phyloP scores from a whole-genome alignment of 1,140 invertebrate genomes.

The Apolygus lucorum region DNA sequence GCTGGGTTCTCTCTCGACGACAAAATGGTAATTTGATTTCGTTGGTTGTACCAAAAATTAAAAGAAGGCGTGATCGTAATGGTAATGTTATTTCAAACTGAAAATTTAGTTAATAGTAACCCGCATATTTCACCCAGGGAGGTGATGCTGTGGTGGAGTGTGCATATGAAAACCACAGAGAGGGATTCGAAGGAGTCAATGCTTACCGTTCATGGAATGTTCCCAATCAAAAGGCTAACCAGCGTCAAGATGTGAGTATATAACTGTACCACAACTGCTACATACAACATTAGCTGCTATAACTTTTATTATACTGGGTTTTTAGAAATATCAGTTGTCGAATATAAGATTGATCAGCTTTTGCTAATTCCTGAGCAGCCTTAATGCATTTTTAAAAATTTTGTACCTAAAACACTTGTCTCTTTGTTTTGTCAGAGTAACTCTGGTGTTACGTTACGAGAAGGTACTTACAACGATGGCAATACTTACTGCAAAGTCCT shows the following conservation, averaged over 20 bases:
- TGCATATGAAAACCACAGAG: slow-evolving; percentile 39
- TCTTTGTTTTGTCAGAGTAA: too few relatives aligned
- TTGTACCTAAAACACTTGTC: too few relatives aligned
- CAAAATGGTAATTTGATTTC: slow-evolving; percentile 65
- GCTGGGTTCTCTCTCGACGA: slow-evolving; percentile 61
- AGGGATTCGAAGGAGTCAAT: slow-evolving; percentile 48
- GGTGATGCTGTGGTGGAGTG: slow-evolving; percentile 81
- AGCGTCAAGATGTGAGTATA: slow-evolving; percentile 40
- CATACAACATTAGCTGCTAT: too few relatives aligned
- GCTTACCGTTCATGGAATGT: slow-evolving; percentile 62
- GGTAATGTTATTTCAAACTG: background rate
- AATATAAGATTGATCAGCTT: too few relatives aligned
- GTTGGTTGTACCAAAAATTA: too few relatives aligned
- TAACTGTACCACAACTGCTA: too few relatives aligned
- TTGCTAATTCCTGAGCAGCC: too few relatives aligned
- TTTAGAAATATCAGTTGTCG: too few relatives aligned
- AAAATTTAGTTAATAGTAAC: background rate
- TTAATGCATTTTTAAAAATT: too few relatives aligned
- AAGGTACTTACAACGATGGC: slow-evolving; percentile 54
- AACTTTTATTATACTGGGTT: too few relatives aligned
- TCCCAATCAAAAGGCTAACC: slow-evolving; percentile 44
- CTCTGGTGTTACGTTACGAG: slow-evolving; percentile 51
- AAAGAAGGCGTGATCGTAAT: too few relatives aligned
- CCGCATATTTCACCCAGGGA: slow-evolving; percentile 45
- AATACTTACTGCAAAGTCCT: slow-evolving; percentile 59